Conservation (phyloP, 2,113 vertebrate species). For the Seriola aureovittata region DNA sequence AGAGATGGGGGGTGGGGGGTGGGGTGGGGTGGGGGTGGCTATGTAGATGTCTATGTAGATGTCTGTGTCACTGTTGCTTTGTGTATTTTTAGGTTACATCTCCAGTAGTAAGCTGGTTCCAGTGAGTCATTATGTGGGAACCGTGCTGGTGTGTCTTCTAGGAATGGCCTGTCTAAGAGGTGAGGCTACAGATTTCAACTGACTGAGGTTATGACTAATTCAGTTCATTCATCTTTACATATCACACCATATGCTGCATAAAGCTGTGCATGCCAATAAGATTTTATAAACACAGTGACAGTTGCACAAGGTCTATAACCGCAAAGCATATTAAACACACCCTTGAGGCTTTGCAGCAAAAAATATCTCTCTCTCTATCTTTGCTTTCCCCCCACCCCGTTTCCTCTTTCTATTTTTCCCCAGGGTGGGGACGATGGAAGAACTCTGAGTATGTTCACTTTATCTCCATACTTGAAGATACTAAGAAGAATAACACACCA, state of each 20-base stretch:
- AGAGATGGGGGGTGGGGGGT: background rate
- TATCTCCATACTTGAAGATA: conserved; percentile 89
- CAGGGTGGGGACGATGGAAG: conserved; percentile 92
- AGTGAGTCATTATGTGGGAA: conserved; percentile 89
- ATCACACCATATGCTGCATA: conserved; percentile 31
- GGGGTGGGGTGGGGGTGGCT: no score
- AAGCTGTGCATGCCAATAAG: conserved; percentile 33
- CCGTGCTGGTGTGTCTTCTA: conserved; percentile 88
- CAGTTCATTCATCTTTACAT: conserved; percentile 37
- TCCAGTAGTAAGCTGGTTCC: conserved; percentile 90
- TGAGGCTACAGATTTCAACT: conserved; percentile 69
- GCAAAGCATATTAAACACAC: conserved; percentile 57
- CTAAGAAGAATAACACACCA: conserved; percentile 84
- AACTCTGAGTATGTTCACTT: conserved; percentile 93
- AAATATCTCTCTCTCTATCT: background rate
- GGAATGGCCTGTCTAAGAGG: conserved; percentile 93
- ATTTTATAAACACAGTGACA: conserved; percentile 49
- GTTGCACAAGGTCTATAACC: conserved; percentile 39
- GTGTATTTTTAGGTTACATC: conserved; percentile 86
- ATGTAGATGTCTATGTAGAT: conserved; percentile 23
- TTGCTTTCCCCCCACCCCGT: background rate
- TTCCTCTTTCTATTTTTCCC: background rate
- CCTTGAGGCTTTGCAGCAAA: conserved; percentile 43
- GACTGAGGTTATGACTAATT: conserved; percentile 1
- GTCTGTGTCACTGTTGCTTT: conserved; percentile 36